Conservation (phyloP, 2,888 invertebrate genomes). For the Sabatieria punctata region DNA sequence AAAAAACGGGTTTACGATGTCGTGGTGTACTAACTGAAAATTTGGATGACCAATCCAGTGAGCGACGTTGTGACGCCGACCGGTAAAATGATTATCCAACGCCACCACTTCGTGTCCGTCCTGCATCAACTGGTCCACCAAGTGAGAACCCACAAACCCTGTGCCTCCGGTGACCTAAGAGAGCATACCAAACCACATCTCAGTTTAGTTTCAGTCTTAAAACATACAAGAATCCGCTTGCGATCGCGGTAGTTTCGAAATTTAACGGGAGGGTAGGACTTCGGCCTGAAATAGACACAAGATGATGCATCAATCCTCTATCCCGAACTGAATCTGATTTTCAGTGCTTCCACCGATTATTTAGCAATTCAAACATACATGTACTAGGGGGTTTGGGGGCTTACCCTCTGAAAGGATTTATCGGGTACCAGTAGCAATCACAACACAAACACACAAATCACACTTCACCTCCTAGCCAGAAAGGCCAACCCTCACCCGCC, state of each 20-base stretch:
- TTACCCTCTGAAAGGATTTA: too few relatives aligned
- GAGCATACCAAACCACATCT: background rate
- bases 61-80: slow-evolving; percentile 84
- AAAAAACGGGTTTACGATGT: slow-evolving; percentile 89
- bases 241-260: slow-evolving; percentile 77
- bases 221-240: slow-evolving; percentile 39
- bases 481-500: too few relatives aligned
- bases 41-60: slow-evolving; percentile 99
- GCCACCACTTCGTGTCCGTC: slow-evolving; percentile 89
- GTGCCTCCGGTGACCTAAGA: slow-evolving; percentile 68
- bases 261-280: slow-evolving; percentile 72
- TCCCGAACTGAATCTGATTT: too few relatives aligned
- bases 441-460: too few relatives aligned
- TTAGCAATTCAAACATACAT: too few relatives aligned
- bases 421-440: too few relatives aligned
- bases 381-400: too few relatives aligned
- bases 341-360: too few relatives aligned
- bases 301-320: too few relatives aligned
- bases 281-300: slow-evolving; percentile 41
- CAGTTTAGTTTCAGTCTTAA: too few relatives aligned
- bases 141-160: slow-evolving; percentile 96
- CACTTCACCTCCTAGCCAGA: too few relatives aligned
- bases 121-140: slow-evolving; percentile 84
- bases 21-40: slow-evolving; percentile 95
- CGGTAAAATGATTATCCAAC: slow-evolving; percentile 94